Conservation (phyloP, 1,140 invertebrate genomes). For the Thaumetopoea pityocampa region DNA sequence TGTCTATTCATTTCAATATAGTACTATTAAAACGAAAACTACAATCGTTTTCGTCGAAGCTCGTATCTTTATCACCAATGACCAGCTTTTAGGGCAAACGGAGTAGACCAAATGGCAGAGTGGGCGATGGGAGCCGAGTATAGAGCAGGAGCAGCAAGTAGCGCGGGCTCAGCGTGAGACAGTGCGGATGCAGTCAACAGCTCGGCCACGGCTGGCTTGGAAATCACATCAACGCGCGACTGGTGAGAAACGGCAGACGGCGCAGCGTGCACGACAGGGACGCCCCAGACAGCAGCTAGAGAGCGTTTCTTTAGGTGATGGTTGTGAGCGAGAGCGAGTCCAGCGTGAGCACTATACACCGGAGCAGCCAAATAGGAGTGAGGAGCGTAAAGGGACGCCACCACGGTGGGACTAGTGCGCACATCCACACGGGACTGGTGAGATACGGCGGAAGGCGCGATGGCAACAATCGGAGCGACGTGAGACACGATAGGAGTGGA, state of each 20-base stretch:
- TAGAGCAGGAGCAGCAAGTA: too few relatives aligned
- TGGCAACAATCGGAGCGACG: slow-evolving; percentile 41
- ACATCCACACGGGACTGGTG: slow-evolving; percentile 49
- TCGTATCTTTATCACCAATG: too few relatives aligned
- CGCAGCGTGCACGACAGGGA: too few relatives aligned
- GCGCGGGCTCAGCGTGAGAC: too few relatives aligned
- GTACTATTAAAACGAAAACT: too few relatives aligned
- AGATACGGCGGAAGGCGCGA: slow-evolving; percentile 47
- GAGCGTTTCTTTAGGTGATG: slow-evolving; percentile 26
- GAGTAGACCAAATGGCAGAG: slow-evolving; percentile 6
- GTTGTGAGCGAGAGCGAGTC: slow-evolving; percentile 16
- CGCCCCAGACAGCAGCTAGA: slow-evolving; percentile 8
- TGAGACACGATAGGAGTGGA: slow-evolving; percentile 42
- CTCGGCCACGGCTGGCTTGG: too few relatives aligned
- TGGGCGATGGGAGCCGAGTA: slow-evolving; percentile 19
- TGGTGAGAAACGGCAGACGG: too few relatives aligned
- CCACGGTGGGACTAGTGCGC: slow-evolving; percentile 34
- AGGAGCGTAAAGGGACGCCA: slow-evolving; percentile 5
- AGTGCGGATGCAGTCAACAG: too few relatives aligned
- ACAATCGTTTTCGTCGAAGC: too few relatives aligned
- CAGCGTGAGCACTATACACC: slow-evolving; percentile 15
- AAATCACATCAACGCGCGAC: too few relatives aligned
- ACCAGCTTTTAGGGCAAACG: neutral
- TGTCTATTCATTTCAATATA: too few relatives aligned
- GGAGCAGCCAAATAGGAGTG: slow-evolving; percentile 5